Conservation (phyloP, 2,888 invertebrate genomes). For the Chydorus sphaericus region DNA sequence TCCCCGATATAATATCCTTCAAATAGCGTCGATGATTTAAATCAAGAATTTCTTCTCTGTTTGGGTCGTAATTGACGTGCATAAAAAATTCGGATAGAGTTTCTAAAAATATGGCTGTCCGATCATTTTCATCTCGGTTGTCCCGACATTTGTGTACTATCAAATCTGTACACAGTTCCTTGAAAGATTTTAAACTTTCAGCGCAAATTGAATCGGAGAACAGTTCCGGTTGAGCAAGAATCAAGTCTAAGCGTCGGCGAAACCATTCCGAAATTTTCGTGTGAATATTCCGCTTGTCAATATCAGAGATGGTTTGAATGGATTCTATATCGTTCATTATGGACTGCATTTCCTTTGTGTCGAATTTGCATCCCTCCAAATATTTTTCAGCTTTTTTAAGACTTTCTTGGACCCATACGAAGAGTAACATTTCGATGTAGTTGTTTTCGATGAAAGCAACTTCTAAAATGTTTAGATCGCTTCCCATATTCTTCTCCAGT, state of each 20-base stretch:
- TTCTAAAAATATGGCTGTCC: neutral
- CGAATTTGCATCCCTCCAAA: neutral
- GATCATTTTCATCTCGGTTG: neutral
- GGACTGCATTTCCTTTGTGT: neutral
- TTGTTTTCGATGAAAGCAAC: neutral
- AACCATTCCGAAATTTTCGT: neutral
- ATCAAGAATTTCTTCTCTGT: neutral
- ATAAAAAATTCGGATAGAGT: neutral
- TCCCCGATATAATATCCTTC: neutral
- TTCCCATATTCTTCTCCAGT: neutral
- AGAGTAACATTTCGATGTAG: neutral
- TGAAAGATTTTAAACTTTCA: neutral
- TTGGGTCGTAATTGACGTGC: neutral
- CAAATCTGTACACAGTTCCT: neutral
- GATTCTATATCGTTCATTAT: too few relatives aligned
- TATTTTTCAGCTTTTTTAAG: neutral
- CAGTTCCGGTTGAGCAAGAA: neutral
- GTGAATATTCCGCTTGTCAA: neutral
- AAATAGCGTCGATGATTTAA: neutral
- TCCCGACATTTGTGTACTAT: neutral
- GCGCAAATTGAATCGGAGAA: neutral
- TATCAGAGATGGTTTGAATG: neutral
- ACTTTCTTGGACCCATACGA: neutral
- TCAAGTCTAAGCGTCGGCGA: neutral
- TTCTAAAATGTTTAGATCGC: neutral